These are phyloP conservation scores for Nannoperca obscura DNA, from an alignment of 2,797 vertebrate species.

Conservation along the genomic window DNA sequence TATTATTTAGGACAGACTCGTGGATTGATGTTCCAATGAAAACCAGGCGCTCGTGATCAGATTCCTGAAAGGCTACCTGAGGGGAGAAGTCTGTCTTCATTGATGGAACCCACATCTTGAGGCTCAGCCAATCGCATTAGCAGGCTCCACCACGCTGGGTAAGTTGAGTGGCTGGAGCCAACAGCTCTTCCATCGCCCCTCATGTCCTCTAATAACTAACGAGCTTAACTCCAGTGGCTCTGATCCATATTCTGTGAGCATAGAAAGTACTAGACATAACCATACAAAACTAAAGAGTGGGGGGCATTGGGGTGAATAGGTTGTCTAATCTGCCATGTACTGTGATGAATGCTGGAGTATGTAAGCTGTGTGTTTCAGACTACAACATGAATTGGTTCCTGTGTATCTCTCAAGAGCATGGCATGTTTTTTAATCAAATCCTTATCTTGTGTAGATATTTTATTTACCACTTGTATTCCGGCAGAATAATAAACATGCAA, in stretches of 20 bases:
- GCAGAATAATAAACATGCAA: conserved; percentile 21
- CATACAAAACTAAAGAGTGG: conserved; percentile 27
- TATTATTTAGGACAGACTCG: conserved; percentile 65
- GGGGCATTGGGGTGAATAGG: not conserved
- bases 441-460: conserved; percentile 27
- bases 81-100: conserved; percentile 67
- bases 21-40: conserved; percentile 72
- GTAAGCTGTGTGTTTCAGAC: conserved; percentile 8
- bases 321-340: conserved; percentile 21
- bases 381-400: conserved; percentile 48
- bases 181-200: conserved; percentile 51
- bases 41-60: conserved; percentile 59
- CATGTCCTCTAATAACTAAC: conserved; percentile 53
- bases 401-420: conserved; percentile 42
- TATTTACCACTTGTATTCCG: not conserved
- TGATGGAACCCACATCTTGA: conserved; percentile 50
- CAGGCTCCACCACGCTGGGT: conserved; percentile 49
- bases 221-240: conserved; percentile 41
- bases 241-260: conserved; percentile 45
- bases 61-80: conserved; percentile 72
- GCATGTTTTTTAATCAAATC: conserved; percentile 43
- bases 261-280: conserved; percentile 16
- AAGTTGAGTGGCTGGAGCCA: conserved; percentile 49
- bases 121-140: conserved; percentile 67
- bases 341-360: conserved; percentile 9